Evolutionary conservation across 92 coral and sea anemone genomes (phyloP).

Genomic region (Montipora capitata): DNA sequence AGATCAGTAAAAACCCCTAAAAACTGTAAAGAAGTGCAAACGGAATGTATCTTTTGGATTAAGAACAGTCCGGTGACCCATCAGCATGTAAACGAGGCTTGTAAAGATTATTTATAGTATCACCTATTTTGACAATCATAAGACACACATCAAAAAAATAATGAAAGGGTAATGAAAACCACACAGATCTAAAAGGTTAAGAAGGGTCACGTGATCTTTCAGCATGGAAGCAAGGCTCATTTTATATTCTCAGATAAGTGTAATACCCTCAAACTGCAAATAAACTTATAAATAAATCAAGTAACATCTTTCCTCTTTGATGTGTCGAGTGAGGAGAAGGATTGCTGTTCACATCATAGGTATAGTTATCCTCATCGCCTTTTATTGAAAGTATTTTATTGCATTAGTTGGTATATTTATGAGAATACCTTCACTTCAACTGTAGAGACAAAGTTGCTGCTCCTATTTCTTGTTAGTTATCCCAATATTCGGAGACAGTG

Average conservation of each 20-base stretch:
- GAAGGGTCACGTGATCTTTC: too few relatives aligned
- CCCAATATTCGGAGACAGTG: background rate
- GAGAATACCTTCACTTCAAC: constrained; percentile 7
- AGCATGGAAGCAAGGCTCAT: too few relatives aligned
- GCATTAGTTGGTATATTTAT: background rate
- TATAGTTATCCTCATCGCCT: background rate
- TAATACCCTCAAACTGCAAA: too few relatives aligned
- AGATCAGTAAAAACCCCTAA: background rate
- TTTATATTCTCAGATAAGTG: too few relatives aligned
- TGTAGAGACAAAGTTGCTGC: background rate
- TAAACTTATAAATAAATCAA: background rate
- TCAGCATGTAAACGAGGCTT: constrained; percentile 56
- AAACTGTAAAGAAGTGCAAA: background rate
- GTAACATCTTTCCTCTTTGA: constrained; percentile 3
- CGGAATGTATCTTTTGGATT: background rate
- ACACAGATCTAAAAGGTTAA: too few relatives aligned
- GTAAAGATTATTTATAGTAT: background rate
- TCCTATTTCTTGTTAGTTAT: background rate
- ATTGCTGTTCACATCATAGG: background rate
- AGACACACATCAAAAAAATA: too few relatives aligned
- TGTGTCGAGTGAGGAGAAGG: constrained; percentile 9
- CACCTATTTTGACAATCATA: too few relatives aligned
- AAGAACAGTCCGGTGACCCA: background rate
- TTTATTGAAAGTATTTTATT: background rate
- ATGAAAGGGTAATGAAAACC: too few relatives aligned